Percentiles rank a stretch among this genome's conserved stretches.
Evolutionary conservation across 1,140 invertebrate genomes (phyloP).

Genomic region (Maconellicoccus hirsutus): DNA sequence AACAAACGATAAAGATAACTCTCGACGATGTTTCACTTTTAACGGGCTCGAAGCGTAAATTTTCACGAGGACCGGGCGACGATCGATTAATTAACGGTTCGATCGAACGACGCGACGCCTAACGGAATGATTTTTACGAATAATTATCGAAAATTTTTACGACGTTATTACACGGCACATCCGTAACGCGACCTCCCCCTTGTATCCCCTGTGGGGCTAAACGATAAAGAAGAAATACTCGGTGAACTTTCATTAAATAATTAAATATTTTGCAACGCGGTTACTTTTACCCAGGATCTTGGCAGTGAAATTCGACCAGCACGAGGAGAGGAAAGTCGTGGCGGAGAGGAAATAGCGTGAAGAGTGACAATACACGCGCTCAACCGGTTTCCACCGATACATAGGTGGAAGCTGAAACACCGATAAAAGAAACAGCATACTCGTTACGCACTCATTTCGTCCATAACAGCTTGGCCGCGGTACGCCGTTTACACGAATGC

Average conservation of each 20-base stretch:
- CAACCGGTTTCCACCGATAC: conserved; percentile 17
- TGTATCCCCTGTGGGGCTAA: background rate
- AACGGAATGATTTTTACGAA: background rate
- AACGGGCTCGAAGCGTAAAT: background rate
- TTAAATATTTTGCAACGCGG: background rate
- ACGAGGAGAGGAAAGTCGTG: background rate
- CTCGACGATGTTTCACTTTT: conserved; percentile 1
- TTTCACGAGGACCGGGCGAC: too few species aligned
- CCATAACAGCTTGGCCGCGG: conserved; percentile 10
- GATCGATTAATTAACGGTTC: background rate
- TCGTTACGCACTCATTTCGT: conserved; percentile 16
- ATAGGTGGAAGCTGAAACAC: background rate
- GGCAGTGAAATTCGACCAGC: background rate
- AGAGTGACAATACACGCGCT: conserved; percentile 16
- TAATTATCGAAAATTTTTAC: background rate
- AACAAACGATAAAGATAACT: background rate
- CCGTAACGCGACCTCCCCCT: background rate
- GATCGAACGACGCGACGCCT: background rate
- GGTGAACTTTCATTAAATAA: background rate
- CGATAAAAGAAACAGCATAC: conserved; percentile 17
- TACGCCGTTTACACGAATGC: background rate
- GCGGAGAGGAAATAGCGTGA: background rate
- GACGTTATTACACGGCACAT: background rate
- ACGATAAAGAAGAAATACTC: background rate
- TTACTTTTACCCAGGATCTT: background rate